Evolutionary conservation across 1,140 invertebrate species (phyloP), one percentile per base, ranked within the genome.

Genomic region (Heliconius melpomene): DNA sequence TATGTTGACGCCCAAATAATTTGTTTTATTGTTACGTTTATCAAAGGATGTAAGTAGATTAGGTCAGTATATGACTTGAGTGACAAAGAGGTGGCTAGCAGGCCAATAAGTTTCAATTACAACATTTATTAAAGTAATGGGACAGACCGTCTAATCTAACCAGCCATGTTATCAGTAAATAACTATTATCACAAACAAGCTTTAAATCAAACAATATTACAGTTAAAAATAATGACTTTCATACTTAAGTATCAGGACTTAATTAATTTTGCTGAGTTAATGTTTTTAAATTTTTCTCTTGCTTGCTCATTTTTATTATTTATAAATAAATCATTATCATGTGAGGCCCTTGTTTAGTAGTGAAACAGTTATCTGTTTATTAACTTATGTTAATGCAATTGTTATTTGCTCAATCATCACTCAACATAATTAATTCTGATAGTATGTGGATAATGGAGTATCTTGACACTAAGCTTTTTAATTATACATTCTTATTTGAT

Each of bases 41-140:
- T 87, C 75, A 80, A 80, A 83, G 75, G 75, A 78, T 77, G 81
- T 50, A 83, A 82, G 75, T 85, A 85, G 84, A 83, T 84, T 84
- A 86, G 84, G 82, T 86, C 83, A 83, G 26, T 72, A 38, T 57
- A 78, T 79, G 38, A 80, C 74, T 80, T 80, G 74, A 72, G 77
- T 78, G 79, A 81, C 74, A 86, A 85, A 83, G 80, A 79, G 54
- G 76, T 80, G 73, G 74, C 75, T 80, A 80, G 66, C 77, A 32
- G 54, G 77, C 77, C 52, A 79, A 83, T 79, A 74, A 76, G 73
- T 73, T 79, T 79, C 80, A 81, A 76, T 85, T 75, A 74, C 78
- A 50, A 71, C 50, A 71, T 79, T 71, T 26, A n/a, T 60, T 50
- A 52, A 70, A 18, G 50, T n/a, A 9, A 70, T 75, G 81, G 79